These are phyloP conservation scores for Atrina japonica DNA, from an alignment of 2,888 invertebrate species.

Conservation along the genomic window DNA sequence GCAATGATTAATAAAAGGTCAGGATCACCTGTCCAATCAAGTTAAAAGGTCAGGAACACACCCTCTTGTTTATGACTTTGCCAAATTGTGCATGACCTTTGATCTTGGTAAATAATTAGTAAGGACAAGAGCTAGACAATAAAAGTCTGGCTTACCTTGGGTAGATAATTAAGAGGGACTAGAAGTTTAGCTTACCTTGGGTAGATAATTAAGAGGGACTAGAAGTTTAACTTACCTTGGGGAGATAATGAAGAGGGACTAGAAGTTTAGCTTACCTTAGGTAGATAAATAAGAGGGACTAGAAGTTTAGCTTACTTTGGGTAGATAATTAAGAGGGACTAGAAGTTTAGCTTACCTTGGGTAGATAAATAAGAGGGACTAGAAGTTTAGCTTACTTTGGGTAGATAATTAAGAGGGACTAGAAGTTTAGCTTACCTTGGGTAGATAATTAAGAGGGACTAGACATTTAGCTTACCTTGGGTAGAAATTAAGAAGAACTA, in stretches of 20 bases:
- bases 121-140: no score
- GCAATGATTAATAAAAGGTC: no score
- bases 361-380: neutral
- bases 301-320: no score
- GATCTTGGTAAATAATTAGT: no score
- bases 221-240: constrained; percentile 79
- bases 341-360: no score
- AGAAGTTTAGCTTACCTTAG: constrained; percentile 84
- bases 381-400: constrained; percentile 91
- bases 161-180: constrained; percentile 94
- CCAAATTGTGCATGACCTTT: no score
- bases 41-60: no score
- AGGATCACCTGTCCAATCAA: no score
- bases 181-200: constrained; percentile 88
- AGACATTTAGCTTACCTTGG: constrained; percentile 89
- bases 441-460: constrained; percentile 78
- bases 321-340: no score
- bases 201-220: constrained; percentile 82
- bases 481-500: constrained; percentile 92
- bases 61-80: no score
- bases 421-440: constrained; percentile 88
- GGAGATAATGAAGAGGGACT: constrained; percentile 82
- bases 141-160: no score
- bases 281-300: constrained; percentile 98
- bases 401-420: constrained; percentile 98